Evolutionary conservation across 2,113 vertebrate species (phyloP), one percentile per base, ranked within the genome.

Genomic region (Daphoenositta chrysoptera): DNA sequence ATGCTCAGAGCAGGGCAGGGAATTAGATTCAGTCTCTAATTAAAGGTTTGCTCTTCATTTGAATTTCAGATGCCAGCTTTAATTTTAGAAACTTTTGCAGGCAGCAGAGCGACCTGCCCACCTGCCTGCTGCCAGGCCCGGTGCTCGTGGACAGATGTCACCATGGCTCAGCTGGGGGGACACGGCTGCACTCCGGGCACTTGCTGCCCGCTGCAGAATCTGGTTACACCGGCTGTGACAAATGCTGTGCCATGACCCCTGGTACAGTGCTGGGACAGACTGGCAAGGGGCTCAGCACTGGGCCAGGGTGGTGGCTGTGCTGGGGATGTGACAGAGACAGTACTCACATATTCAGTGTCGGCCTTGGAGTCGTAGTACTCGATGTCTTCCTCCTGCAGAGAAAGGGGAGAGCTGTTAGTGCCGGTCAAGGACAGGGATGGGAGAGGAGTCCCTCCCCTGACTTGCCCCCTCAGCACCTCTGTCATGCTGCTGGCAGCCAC

Each of bases 321-420:
- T 3, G 0, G 28, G 0, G 2, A 13, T 19, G 42, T 51, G 18
- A 51, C 40, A 22, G 81, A 20, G 83, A 79, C 6, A n/a, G 87
- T 97, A 99, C 99, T 99, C 96, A 99, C 99, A 53, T 99, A 98
- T 97, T 99, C 99, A 6, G 99, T 99, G 61, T 99, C 99, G 0
- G 98, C 98, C 98, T 99, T 99, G 97, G 99, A 99, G 82, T 99
- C 99, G 11, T 99, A 99, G 98, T 99, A 99, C 98, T 98, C 97
- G 79, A 99, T 99, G 96, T 99, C 98, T 96, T 98, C 99, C 97
- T 99, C 99, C 99, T 99, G 98, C 95, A 93, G 58, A 83, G 94
- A 73, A 91, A 97, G 50, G 96, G 63, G 66, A 87, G 63, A 90
- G 69, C 18, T 51, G 78, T 97, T 63, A 93, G 64, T 26, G 54